Evolutionary conservation across 2,888 invertebrate genomes (phyloP), one percentile per base, ranked within the genome.

Genomic region (Scotopteryx bipunctaria): DNA sequence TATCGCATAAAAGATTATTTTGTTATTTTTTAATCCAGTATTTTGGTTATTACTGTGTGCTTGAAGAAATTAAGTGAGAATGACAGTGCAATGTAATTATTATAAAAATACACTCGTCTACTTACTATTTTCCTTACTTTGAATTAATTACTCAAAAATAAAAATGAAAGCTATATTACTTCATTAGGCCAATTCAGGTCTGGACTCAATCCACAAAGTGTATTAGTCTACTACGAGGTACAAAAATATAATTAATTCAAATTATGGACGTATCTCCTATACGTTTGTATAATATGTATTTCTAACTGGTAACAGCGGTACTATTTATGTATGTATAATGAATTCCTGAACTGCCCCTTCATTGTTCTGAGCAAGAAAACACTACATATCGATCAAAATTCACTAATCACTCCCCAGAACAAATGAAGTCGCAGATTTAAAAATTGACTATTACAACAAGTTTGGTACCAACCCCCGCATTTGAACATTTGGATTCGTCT

Each of bases 261-360:
- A 71, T 65, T 73, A 72, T 49, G 70, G 71, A 68, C 66, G 50
- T 60, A 59, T 50, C 53, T 46, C 36, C 56, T 58, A 52, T 25
- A 57, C 50, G 45, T 57, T 45, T 52, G 46, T 60, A 52, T 42
- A 56, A 23, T 35, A 56, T 59, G 52, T 75, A 80, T 63, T 69
- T 72, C 79, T 85, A 83, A 76, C 66, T 87, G 87, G 87, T 87
- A 87, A 87, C 87, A 84, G 85, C 72, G 70, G 74, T 76, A 71
- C 71, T 78, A 76, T 73, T 62, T 73, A 38, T 68, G 65, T 70
- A 69, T 70, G 60, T 60, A 63, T 64, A 57, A 29, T 51, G 58
- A 57, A 56, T 54, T 38, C 8, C 42, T 53, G 57, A 41, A 46
- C 29, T 38, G 31, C 37, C 25, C 17, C 32, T 47, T 41, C 44